Percentiles rank a stretch among this genome's conserved stretches.
Conservation (phyloP, 2,888 invertebrate genomes). For the Microchrysa polita region DNA sequence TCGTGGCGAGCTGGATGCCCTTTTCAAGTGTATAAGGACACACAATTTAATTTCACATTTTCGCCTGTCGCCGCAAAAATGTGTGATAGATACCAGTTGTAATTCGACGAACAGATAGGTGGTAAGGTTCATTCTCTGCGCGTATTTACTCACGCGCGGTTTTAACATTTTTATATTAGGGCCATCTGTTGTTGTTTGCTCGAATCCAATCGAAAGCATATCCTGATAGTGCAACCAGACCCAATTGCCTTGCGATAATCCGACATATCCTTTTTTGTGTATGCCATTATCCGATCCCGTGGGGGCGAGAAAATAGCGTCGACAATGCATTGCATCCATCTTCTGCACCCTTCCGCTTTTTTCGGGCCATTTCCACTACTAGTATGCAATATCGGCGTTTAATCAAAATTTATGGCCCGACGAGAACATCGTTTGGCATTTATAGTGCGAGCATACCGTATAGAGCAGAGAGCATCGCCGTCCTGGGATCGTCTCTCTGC, state of each 20-base stretch:
- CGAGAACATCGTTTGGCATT: constrained; percentile 27
- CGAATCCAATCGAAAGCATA: not conserved
- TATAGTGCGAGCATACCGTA: constrained; percentile 15
- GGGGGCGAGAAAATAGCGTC: no score
- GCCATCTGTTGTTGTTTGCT: constrained; percentile 43
- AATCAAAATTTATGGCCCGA: constrained; percentile 40
- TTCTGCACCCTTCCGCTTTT: constrained; percentile 18
- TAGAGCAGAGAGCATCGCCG: not conserved
- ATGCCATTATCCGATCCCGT: not conserved
- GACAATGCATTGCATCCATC: no score
- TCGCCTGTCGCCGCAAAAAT: constrained; percentile 3
- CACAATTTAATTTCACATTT: constrained; percentile 29
- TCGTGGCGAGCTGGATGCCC: not conserved
- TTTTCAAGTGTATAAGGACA: not conserved
- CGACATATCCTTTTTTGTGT: constrained; percentile 17
- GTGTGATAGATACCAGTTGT: constrained; percentile 26
- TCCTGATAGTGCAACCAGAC: not conserved
- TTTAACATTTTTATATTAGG: constrained; percentile 41
- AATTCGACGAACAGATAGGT: constrained; percentile 8
- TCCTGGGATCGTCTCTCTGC: not conserved
- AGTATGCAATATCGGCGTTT: constrained; percentile 38
- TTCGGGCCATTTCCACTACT: constrained; percentile 5
- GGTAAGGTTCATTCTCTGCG: no score
- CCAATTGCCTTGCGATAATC: constrained; percentile 33
- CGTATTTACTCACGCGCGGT: constrained; percentile 12